Evolutionary conservation across 2,113 vertebrate genomes (phyloP).

Genomic region (Recurvirostra avosetta): DNA sequence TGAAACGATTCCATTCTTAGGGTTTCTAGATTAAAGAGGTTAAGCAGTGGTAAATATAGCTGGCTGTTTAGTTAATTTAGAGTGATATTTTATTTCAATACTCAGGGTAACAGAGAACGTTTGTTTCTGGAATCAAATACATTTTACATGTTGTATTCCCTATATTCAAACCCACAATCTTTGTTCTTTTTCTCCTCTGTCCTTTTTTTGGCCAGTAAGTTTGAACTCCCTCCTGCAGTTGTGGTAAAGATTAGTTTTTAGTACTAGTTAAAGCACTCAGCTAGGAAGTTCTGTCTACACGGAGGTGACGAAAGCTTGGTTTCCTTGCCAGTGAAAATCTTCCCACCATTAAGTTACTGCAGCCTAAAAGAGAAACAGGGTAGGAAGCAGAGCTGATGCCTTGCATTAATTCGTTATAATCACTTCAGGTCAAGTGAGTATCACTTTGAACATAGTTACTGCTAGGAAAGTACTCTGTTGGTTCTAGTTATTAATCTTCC

Average conservation of each 20-base stretch:
- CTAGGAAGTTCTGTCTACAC: neutral
- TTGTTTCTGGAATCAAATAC: neutral
- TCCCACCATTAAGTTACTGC: neutral
- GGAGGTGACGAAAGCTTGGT: neutral
- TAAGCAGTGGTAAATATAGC: neutral
- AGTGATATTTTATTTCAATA: neutral
- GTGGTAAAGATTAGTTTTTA: neutral
- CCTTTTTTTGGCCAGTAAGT: neutral
- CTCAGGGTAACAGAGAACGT: neutral
- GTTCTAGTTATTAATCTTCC: neutral
- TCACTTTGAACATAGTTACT: neutral
- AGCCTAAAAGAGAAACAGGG: neutral
- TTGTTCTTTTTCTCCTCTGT: neutral
- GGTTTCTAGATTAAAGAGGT: neutral
- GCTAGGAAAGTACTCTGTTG: neutral
- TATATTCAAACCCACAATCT: neutral
- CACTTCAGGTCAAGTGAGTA: neutral
- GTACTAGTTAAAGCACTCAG: neutral
- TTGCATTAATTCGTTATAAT: neutral
- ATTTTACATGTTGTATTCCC: neutral
- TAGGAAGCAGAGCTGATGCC: neutral
- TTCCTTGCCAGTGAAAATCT: neutral
- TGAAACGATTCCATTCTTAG: neutral
- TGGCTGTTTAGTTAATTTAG: neutral
- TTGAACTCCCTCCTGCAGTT: neutral